These are phyloP conservation scores for Anguilla megastoma DNA, from an alignment of 2,797 vertebrate genomes.

Conservation along the genomic window DNA sequence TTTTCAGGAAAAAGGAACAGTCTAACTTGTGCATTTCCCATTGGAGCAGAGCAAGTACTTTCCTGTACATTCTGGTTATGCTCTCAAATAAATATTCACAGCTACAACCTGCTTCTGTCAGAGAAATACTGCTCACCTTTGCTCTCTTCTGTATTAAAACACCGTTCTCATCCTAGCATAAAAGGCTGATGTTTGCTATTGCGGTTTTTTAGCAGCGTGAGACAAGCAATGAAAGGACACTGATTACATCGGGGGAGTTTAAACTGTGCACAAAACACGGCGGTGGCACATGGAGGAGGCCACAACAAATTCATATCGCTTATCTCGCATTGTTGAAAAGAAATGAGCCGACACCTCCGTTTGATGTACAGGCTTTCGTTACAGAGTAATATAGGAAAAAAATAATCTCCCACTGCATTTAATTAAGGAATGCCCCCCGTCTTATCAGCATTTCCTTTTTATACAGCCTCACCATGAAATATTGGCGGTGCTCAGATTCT, in stretches of 20 bases:
- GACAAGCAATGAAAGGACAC: slow-evolving; percentile 11
- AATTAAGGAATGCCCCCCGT: slow-evolving; percentile 9
- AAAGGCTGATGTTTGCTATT: slow-evolving; percentile 8
- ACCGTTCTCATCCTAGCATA: neutral
- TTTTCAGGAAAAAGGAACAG: neutral
- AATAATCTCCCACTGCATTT: slow-evolving; percentile 11
- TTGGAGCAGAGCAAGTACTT: neutral
- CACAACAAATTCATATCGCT: neutral
- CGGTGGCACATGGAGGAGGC: neutral
- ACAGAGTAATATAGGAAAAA: neutral
- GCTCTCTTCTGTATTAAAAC: neutral
- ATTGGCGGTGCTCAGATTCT: neutral
- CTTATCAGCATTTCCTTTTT: slow-evolving; percentile 16
- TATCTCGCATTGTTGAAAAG: slow-evolving; percentile 22
- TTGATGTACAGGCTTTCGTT: neutral
- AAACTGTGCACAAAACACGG: neutral
- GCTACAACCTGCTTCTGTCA: neutral
- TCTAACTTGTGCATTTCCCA: neutral
- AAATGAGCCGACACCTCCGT: neutral
- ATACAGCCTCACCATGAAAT: neutral
- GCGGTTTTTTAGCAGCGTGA: neutral
- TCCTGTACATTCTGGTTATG: neutral
- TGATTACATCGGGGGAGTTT: slow-evolving; percentile 23
- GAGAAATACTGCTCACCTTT: neutral
- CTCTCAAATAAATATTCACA: slow-evolving; percentile 11